phyloP scores from a whole-genome alignment of 2,888 invertebrate genomes.

The Scelioninae gen. 2 region DNA sequence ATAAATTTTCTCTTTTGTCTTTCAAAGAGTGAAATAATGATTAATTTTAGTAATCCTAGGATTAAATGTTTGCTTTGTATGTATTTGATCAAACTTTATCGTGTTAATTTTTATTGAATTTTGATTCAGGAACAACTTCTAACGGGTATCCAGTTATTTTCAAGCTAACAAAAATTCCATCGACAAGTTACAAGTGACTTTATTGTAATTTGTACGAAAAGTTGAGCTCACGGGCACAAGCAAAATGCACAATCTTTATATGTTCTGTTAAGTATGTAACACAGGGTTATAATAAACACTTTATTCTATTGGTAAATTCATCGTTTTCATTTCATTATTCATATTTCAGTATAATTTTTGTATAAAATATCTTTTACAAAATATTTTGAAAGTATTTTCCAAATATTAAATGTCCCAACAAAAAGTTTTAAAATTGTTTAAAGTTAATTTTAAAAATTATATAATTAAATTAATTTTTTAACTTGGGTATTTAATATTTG shows the following conservation, averaged over 20 bases:
- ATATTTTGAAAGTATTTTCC: no score
- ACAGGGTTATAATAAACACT: slow-evolving; percentile 71
- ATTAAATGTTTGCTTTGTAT: no score
- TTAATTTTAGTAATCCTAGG: slow-evolving; percentile 4
- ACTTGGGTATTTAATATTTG: no score
- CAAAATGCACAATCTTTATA: slow-evolving; percentile 70
- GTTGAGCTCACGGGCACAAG: slow-evolving; percentile 66
- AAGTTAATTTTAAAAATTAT: no score
- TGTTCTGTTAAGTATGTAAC: slow-evolving; percentile 66
- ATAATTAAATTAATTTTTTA: no score
- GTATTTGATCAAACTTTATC: no score
- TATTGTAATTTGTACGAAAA: slow-evolving; percentile 39
- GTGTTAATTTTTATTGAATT: no score
- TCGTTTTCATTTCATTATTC: slow-evolving; percentile 1
- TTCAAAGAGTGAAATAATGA: no score
- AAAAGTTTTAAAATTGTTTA: no score
- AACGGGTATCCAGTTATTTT: neutral
- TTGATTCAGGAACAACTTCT: neutral
- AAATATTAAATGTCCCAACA: no score
- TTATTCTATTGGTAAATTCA: slow-evolving; percentile 65
- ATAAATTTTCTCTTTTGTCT: no score
- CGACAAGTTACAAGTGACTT: slow-evolving; percentile 33
- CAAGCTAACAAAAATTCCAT: neutral
- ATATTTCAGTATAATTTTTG: neutral
- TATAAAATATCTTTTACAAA: no score